Evolutionary conservation across 2,797 vertebrate genomes (phyloP), one percentile per base, ranked within the genome.

Genomic region (Sebastiscus albofasciatus): DNA sequence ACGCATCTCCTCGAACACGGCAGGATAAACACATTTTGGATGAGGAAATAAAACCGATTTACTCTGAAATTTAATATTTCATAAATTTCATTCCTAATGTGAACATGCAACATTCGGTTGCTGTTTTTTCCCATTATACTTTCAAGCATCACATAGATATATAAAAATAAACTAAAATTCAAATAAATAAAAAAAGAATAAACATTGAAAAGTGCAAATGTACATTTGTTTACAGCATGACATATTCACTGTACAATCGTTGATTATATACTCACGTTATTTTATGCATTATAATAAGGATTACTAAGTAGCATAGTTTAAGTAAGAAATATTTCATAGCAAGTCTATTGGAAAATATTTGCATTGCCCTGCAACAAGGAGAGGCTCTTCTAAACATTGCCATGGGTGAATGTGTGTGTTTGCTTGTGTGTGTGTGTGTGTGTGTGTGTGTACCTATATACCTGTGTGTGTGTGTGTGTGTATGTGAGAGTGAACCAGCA

Each of bases 201-300:
- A 93, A 92, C 91, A 91, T 81, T 87, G 84, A 95, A 94, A 96
- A 93, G 94, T 95, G 95, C 93, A 94, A 95, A 94, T 94, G 88
- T 95, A 94, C 92, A 95, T 94, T 94, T 94, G 90, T 95, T 94
- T 92, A 95, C 94, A 96, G 94, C 95, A 95, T 95, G 91, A 94
- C 95, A 96, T 94, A 94, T 87, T 90, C 93, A 96, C 94, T 94
- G 95, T 96, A 96, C 94, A 96, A 92, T 94, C 90, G 82, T 94
- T 85, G 92, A 90, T 94, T 95, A 96, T 94, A 96, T 96, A 92
- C 87, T 94, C 82, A 93, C 91, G 91, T 93, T 93, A 93, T 93
- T 93, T 92, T 93, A 94, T 93, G 93, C 89, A 89, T 92, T 94
- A 94, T 95, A 94, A 94, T 95, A 92, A 94, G 92, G 94, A 92